Base-by-base conservation (phyloP, 2,113 vertebrate genomes). In the Athene cunicularia region DNA sequence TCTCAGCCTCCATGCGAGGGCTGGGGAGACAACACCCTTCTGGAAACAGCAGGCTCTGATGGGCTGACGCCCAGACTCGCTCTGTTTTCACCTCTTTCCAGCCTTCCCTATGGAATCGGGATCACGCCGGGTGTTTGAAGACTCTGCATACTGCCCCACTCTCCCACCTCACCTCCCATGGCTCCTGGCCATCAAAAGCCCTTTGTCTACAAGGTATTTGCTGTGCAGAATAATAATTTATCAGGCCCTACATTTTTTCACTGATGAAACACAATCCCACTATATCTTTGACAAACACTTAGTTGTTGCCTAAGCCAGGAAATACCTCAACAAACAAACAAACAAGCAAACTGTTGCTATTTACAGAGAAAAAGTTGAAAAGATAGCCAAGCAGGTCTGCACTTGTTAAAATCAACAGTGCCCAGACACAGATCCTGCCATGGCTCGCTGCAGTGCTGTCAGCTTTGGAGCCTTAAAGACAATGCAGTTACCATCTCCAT, bases 281-380 rank as follows among this genome's bases (percentile, higher is more conserved):
- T 63, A n/a, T 30, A 72, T 76, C 92, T 83, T 32, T 47, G 64
- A 86, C 86, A 95, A 98, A 94, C 50, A 63, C 30, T 15, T 5
- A 12, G 39, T 8, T 59, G 59, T 53, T 80, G 85, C 88, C 77
- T 63, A 64, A 90, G 70, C 53, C 76, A 80, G 83, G 93, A 91
- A 84, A 77, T 60, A 81, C 59, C 47, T 45, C 60, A 41, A 86
- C 60, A 97, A 90, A 87, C 96, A 97, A 98, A 95, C 90, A 97
- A 97, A 92, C 89, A 37, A 37, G 37, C 37, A 95, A 88, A 16
- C 86, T 28, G 98, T 98, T 98, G 90, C 98, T 98, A 98, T 98
- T 98, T 97, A 93, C 98, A 86, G 49, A 98, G 86, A 92, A 76
- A 62, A 76, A 43, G 66, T 24, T 93, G 95, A 68, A 79, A 94